Evolutionary conservation across 2,888 invertebrate species (phyloP), one percentile per base, ranked within the genome.

Genomic region (Schrankia costaestrigalis): DNA sequence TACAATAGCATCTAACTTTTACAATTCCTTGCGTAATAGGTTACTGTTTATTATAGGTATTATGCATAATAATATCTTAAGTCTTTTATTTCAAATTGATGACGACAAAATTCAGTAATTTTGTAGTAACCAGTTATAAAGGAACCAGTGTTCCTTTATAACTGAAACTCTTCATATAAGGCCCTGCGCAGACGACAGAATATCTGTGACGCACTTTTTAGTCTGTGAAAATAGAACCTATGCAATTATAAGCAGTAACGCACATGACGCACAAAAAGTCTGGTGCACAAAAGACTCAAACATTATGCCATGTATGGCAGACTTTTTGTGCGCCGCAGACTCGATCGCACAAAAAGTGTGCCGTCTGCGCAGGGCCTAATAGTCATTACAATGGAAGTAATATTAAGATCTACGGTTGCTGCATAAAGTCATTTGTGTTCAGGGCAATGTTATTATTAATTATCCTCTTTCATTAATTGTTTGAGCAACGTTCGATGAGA

Each of bases 101-200:
- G 69, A 71, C 53, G 65, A 69, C 63, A 60, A 76, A 74, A 78
- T 73, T 74, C 52, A 47, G 64, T 69, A 74, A 41, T 65, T 75
- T 78, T 77, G 73, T 78, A 61, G 45, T 36, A 31, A 46, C 51
- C 54, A 60, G 63, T n/a, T n/a, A n/a, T n/a, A n/a, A n/a, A n/a
- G n/a, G n/a, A n/a, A n/a, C n/a, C n/a, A n/a, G n/a, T n/a, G n/a
- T n/a, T n/a, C n/a, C n/a, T n/a, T n/a, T n/a, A n/a, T n/a, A n/a
- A n/a, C n/a, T n/a, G n/a, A n/a, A n/a, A n/a, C n/a, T n/a, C n/a
- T n/a, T n/a, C n/a, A n/a, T n/a, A n/a, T n/a, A n/a, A n/a, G n/a
- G n/a, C n/a, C n/a, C n/a, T n/a, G n/a, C n/a, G n/a, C n/a, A n/a
- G n/a, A n/a, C n/a, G n/a, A n/a, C n/a, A n/a, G n/a, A n/a, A n/a